Evolutionary conservation across 2,113 vertebrate species (phyloP).

Genomic region (Micromys minutus): DNA sequence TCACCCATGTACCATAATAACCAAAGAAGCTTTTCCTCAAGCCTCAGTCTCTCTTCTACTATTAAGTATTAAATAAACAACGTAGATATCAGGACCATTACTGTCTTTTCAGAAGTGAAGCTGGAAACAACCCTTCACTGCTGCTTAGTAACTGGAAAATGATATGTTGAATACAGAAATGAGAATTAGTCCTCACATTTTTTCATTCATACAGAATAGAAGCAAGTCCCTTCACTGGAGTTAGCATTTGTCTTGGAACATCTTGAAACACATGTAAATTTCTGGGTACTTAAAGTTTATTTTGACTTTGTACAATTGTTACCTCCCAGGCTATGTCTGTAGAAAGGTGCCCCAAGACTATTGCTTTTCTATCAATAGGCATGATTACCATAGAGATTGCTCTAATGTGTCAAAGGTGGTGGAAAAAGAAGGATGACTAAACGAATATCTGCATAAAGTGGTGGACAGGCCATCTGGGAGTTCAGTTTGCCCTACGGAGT

Average conservation of each 20-base stretch:
- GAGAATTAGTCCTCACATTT: not conserved
- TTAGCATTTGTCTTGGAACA: constrained; percentile 3
- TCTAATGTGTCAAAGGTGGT: constrained; percentile 45
- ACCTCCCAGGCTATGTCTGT: constrained; percentile 6
- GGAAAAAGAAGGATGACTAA: constrained; percentile 45
- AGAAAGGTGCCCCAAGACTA: constrained; percentile 10
- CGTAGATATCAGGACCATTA: not conserved
- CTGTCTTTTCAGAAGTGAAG: not conserved
- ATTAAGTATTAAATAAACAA: constrained; percentile 41
- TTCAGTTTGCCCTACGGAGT: not conserved
- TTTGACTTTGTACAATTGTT: constrained; percentile 45
- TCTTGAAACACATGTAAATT: constrained; percentile 3
- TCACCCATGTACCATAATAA: not conserved
- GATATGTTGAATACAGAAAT: not conserved
- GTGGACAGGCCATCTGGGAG: not conserved
- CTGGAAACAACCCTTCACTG: not conserved
- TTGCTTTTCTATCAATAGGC: constrained; percentile 50
- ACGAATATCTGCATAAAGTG: constrained; percentile 27
- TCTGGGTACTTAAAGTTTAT: constrained; percentile 19
- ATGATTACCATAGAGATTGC: constrained; percentile 45
- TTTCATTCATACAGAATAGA: constrained; percentile 30
- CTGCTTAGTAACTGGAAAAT: constrained; percentile 22
- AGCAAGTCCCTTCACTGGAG: constrained; percentile 10
- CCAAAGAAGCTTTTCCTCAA: not conserved
- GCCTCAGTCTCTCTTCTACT: not conserved